Evolutionary conservation across 1,140 invertebrate genomes (phyloP).

Genomic region (Lepidurus arcticus): DNA sequence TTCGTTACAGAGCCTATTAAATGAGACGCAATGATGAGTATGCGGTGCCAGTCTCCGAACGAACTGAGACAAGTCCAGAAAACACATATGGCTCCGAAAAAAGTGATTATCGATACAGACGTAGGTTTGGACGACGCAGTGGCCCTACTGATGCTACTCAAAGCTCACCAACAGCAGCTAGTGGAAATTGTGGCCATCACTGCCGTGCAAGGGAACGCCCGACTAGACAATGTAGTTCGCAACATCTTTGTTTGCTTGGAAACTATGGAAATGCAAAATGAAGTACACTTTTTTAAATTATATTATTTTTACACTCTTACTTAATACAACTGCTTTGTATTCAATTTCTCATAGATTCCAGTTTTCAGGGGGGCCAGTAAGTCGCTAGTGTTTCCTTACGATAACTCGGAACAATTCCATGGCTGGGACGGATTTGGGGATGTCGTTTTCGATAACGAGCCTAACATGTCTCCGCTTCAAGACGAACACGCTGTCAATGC

Average conservation of each 20-base stretch:
- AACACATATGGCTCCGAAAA: neutral
- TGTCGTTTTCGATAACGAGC: constrained; percentile 32
- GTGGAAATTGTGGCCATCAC: constrained; percentile 57
- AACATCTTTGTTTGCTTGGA: constrained; percentile 38
- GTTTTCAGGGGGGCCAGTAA: constrained; percentile 55
- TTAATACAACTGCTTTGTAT: neutral
- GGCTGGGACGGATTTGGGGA: constrained; percentile 43
- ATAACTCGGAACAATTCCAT: constrained; percentile 39
- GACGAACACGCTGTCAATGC: constrained; percentile 40
- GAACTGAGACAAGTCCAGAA: too few species aligned
- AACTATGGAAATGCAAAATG: constrained; percentile 34
- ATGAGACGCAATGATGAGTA: too few species aligned
- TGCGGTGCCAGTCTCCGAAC: too few species aligned
- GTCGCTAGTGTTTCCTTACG: constrained; percentile 47
- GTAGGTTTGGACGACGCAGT: constrained; percentile 42
- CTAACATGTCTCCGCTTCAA: constrained; percentile 35
- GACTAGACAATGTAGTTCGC: constrained; percentile 41
- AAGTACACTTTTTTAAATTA: constrained; percentile 28
- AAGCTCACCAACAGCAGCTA: constrained; percentile 41
- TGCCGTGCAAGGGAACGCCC: constrained; percentile 58
- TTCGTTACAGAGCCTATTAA: too few species aligned
- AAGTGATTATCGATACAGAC: constrained; percentile 42
- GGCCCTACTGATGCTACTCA: constrained; percentile 40
- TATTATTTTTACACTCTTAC: neutral
- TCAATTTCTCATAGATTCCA: constrained; percentile 52